Evolutionary conservation across 2,113 vertebrate genomes (phyloP), one percentile per base, ranked within the genome.

Genomic region (Irena cyanogastra): DNA sequence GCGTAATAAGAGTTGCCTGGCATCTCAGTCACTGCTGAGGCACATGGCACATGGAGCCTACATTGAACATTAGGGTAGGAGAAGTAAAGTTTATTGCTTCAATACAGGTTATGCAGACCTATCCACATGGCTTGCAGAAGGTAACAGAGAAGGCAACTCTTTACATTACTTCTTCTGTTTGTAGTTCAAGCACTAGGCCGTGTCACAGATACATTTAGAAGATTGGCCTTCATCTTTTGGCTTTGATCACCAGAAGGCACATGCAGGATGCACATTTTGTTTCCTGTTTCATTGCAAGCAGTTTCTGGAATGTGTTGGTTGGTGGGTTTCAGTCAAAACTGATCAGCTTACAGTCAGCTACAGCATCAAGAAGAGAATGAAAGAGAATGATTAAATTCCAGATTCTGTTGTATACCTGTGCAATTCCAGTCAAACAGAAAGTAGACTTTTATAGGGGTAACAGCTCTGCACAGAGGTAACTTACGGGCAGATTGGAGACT

Each of bases 371-470:
- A 66, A 68, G 6, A 75, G 15, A 63, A 80, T 22, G 21, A 83
- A 85, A 22, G 4, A 60, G 39, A 70, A 66, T 3, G 4, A 47
- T 47, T 35, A 52, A 74, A 81, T 87, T 83, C 44, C 41, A 87
- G 39, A 4, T 71, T 59, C 39, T 54, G 22, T 18, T 47, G 30
- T 23, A 2, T 8, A 47, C 12, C 7, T 30, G 10, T 33, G 31
- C n/a, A 70, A 85, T 30, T 52, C 28, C 52, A 74, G 28, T 41
- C 52, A 83, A 71, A 68, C 1, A 68, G 31, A 10, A 77, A 33
- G 9, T 1, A 77, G 19, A 54, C n/a, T 84, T 68, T 52, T 0
- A 0, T 2, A 1, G 23, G 9, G 11, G 0, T 68, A 74, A 60
- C 21, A 76, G 10, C 1, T 2, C 27, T 66, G 27, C 7, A 12